Evolutionary conservation across 2,797 vertebrate genomes (phyloP).

Genomic region (Phyllotis vaccarum): DNA sequence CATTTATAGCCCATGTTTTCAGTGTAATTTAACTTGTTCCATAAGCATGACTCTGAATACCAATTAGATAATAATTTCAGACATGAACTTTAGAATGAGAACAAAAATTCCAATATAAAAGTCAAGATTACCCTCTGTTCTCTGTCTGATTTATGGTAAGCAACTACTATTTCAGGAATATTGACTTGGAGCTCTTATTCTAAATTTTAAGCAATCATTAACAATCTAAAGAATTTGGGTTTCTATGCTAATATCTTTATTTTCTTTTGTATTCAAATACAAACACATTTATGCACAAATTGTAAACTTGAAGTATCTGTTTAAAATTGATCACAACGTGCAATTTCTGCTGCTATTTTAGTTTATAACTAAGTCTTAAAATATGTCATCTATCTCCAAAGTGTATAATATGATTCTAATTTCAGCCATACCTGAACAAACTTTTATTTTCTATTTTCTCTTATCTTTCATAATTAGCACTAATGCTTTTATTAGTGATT

Average conservation of each 20-base stretch:
- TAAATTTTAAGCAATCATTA: background rate
- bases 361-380: conserved; percentile 5
- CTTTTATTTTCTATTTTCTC: background rate
- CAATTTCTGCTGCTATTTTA: background rate
- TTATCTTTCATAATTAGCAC: background rate
- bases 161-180: background rate
- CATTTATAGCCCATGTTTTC: background rate
- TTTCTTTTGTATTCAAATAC: background rate
- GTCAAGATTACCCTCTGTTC: background rate
- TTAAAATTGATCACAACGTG: background rate
- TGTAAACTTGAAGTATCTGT: background rate
- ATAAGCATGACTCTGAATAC: background rate
- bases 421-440: background rate
- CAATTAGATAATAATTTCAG: conserved; percentile 50
- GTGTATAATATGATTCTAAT: background rate
- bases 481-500: background rate
- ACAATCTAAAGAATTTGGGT: background rate
- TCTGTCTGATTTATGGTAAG: background rate
- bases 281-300: background rate
- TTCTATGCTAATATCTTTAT: background rate
- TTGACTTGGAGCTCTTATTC: background rate
- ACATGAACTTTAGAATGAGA: background rate
- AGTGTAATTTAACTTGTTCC: background rate
- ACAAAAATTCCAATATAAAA: conserved; percentile 35
- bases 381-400: background rate